Evolutionary conservation across 2,888 invertebrate genomes (phyloP), one percentile per base, ranked within the genome.

Genomic region (Hoplodrina ambigua): DNA sequence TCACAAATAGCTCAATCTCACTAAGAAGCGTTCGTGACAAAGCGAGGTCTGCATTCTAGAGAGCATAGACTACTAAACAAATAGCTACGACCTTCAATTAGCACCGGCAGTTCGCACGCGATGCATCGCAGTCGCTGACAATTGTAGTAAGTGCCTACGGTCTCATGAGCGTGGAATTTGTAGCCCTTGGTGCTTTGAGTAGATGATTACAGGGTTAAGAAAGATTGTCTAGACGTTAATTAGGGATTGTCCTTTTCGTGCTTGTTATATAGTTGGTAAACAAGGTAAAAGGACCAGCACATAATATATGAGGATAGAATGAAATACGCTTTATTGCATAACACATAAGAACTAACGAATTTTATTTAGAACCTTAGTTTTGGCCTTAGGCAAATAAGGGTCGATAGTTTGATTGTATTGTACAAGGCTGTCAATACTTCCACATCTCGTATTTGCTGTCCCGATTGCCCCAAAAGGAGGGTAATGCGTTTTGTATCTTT

Each of bases 41-140:
- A 62, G 19, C 59, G 59, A 72, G 69, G 63, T 46, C 63, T 73
- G 55, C 46, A 52, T 55, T 37, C 52, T 19, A 56, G 55, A 70
- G 57, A 71, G 56, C 59, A 33, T 44, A 41, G 41, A 46, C 60
- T 54, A 61, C 59, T 59, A 71, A 67, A 82, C 75, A 80, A 84
- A 84, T 71, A 78, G 80, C 75, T 71, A 58, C 75, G 80, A 66
- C 85, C 85, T 83, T 80, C 83, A 84, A 82, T 83, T 77, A 82
- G 50, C 56, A 49, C n/a, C 10, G 67, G 44, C 49, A 55, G 55
- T 71, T 61, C 58, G 69, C 84, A 82, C 82, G 82, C 77, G 66
- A 80, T 82, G 77, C 62, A 46, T 8, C 2, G 41, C 41, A 17
- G 46, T 17, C 15, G 5, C 17, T 46, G 46, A 5, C 46, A 46